Evolutionary conservation across 1,140 invertebrate genomes (phyloP), one percentile per base, ranked within the genome.

Genomic region (Condylostylus longicornis): DNA sequence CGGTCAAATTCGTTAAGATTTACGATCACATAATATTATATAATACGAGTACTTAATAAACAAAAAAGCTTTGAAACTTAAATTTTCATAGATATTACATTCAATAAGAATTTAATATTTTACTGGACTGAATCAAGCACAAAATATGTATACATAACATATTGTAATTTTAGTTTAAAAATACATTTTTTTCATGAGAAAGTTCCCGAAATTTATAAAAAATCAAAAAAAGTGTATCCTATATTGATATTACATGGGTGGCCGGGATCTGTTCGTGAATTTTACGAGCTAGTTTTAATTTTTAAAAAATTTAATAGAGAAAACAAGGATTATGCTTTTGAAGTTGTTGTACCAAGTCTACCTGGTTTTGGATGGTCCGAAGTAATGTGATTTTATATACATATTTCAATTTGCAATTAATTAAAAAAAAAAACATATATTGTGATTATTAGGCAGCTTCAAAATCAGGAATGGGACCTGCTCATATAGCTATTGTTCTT

Each of bases 181-280:
- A 72, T 88, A 40, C 82, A 87, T 54, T 85, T 72, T 44, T 63
- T 82, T 18, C 73, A 74, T 43, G 65, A 70, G 2, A 71, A 60
- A 67, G 66, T 82, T 4, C 52, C 79, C 7, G 50, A 55, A 12
- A 45, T 53, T 6, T 50, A 54, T 37, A 57, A 50, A 35, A 47
- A 48, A 34, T 53, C 44, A 21, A 58, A 55, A 43, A 15, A 52
- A 17, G 51, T 59, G 36, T 55, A 57, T 34, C 82, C 82, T 1
- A 39, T 89, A 15, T 44, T 93, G 2, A 17, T 94, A 2, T 46
- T 85, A 0, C 87, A 94, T 50, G 88, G 88, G 9, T 95, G 88
- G 88, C 89, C 89, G 8, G 85, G 89, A 22, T 86, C 82, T 1
- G 67, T 91, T 10, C 64, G 79, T 10, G 85, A 93, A 56, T 91